phyloP scores from a whole-genome alignment of 2,113 vertebrate genomes.

The Choloepus hoffmanni region DNA sequence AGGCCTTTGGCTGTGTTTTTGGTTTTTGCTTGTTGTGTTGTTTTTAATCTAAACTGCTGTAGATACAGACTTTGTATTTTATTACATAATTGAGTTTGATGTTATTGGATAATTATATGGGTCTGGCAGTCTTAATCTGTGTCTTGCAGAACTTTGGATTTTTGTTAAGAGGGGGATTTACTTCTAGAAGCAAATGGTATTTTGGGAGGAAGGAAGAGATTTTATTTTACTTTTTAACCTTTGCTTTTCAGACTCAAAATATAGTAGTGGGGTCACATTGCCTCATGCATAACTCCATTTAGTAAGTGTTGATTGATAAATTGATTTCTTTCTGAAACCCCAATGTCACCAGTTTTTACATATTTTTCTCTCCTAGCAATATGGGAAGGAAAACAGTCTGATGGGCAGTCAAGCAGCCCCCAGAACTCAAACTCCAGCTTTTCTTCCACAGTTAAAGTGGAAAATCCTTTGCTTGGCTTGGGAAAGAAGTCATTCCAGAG shows the following conservation, averaged over 20 bases:
- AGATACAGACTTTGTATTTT: neutral
- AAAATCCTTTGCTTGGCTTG: slow-evolving; percentile 88
- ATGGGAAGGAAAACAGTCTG: slow-evolving; percentile 90
- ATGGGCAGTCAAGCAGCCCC: slow-evolving; percentile 86
- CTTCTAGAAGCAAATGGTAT: neutral
- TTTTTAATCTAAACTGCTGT: slow-evolving; percentile 29
- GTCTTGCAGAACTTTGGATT: slow-evolving; percentile 36
- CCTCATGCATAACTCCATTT: neutral
- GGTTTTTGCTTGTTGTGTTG: slow-evolving; percentile 3
- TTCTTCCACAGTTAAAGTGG: slow-evolving; percentile 89
- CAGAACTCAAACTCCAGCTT: slow-evolving; percentile 88
- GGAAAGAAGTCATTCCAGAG: slow-evolving; percentile 93
- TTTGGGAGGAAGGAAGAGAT: neutral
- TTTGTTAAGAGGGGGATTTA: slow-evolving; percentile 37
- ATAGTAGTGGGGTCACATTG: neutral
- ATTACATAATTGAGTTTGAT: slow-evolving; percentile 16
- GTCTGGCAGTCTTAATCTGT: neutral
- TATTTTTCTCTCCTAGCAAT: slow-evolving; percentile 75
- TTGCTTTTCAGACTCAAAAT: slow-evolving; percentile 32
- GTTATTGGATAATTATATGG: neutral
- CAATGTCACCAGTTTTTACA: neutral
- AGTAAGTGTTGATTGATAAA: neutral
- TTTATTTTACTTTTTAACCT: slow-evolving; percentile 49
- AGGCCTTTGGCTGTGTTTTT: slow-evolving; percentile 21
- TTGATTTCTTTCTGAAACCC: neutral